Evolutionary conservation across 2,888 invertebrate genomes (phyloP).

Genomic region (Drosophila stalkeri): DNA sequence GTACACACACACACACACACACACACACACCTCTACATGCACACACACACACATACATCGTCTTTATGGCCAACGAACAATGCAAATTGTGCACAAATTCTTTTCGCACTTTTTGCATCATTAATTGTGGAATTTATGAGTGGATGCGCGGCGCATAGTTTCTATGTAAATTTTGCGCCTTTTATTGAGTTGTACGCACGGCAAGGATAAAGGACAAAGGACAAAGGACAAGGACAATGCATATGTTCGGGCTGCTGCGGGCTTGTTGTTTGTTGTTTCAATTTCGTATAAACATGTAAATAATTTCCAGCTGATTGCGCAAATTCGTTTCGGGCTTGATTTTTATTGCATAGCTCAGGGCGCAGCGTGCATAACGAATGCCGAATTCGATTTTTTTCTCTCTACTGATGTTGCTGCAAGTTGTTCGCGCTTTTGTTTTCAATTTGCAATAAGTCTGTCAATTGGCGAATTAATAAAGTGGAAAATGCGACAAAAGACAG

Average conservation of each 20-base stretch:
- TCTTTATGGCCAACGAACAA: slow-evolving; percentile 46
- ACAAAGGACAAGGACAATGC: slow-evolving; percentile 42
- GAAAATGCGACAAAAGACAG: slow-evolving; percentile 75
- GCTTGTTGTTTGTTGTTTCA: slow-evolving; percentile 73
- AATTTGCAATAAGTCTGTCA: slow-evolving; percentile 82
- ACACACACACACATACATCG: slow-evolving; percentile 6
- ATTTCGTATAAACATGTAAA: slow-evolving; percentile 80
- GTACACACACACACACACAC: slow-evolving; percentile 17
- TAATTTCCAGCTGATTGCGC: slow-evolving; percentile 81
- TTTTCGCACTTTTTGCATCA: slow-evolving; percentile 83
- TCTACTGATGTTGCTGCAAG: slow-evolving; percentile 17
- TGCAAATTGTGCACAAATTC: slow-evolving; percentile 72
- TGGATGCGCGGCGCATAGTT: slow-evolving; percentile 51
- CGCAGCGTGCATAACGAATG: slow-evolving; percentile 73
- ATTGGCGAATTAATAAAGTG: slow-evolving; percentile 83
- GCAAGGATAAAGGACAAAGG: slow-evolving; percentile 33
- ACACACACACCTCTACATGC: slow-evolving; percentile 9
- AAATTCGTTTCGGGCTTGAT: slow-evolving; percentile 80
- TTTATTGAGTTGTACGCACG: slow-evolving; percentile 68
- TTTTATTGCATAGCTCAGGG: slow-evolving; percentile 74
- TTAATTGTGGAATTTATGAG: slow-evolving; percentile 85
- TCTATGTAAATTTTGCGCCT: slow-evolving; percentile 77
- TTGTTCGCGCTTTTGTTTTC: slow-evolving; percentile 79
- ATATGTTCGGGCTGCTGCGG: slow-evolving; percentile 49
- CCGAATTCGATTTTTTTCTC: slow-evolving; percentile 36